Evolutionary conservation across 2,888 invertebrate species (phyloP).

Genomic region (Doris montereyensis): DNA sequence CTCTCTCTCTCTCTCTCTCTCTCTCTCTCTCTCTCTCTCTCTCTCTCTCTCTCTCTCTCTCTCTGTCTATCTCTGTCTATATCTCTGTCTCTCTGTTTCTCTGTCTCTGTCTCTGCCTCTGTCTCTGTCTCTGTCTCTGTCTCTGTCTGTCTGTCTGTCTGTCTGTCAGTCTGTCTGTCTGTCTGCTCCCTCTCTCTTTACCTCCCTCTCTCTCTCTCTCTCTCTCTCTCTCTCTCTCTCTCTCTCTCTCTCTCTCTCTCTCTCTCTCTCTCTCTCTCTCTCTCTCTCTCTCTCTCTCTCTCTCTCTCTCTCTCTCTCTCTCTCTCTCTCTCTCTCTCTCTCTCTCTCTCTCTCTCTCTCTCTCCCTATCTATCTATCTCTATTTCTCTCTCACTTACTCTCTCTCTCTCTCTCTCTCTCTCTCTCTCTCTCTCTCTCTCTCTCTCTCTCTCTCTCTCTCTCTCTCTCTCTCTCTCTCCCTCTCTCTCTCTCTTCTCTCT

Average conservation of each 20-base stretch:
- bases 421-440: background rate
- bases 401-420: no score
- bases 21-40: background rate
- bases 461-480: background rate
- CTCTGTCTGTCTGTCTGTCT: background rate
- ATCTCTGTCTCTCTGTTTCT: no score
- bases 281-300: background rate
- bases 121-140: no score
- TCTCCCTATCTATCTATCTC: background rate
- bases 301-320: conserved; percentile 9
- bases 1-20: no score
- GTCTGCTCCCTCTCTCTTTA: no score
- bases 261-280: background rate
- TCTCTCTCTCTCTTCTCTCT: background rate
- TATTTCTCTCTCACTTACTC: background rate
- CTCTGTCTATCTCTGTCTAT: no score
- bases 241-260: background rate
- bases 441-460: conserved; percentile 1
- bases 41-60: no score
- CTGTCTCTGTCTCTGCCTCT: no score
- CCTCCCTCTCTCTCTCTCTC: background rate
- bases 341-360: background rate
- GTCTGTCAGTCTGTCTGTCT: background rate
- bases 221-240: background rate
- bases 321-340: conserved; percentile 4